phyloP scores from a whole-genome alignment of 2,113 vertebrate genomes.

The Apteryx owenii region DNA sequence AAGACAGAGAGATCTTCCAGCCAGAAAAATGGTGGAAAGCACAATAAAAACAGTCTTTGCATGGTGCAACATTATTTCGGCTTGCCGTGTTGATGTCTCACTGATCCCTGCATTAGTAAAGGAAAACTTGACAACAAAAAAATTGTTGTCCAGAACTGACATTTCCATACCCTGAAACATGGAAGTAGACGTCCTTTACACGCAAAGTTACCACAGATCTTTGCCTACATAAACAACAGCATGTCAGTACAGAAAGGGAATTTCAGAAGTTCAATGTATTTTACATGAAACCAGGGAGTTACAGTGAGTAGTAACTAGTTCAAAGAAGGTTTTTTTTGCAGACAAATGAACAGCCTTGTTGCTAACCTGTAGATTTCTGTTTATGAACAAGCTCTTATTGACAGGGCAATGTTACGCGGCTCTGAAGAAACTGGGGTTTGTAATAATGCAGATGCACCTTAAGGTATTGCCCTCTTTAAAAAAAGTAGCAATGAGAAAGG shows the following conservation, averaged over 20 bases:
- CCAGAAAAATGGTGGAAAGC: conserved; percentile 22
- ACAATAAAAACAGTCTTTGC: neutral
- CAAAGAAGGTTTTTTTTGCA: neutral
- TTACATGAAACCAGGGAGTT: neutral
- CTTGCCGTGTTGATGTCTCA: neutral
- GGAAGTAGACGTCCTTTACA: conserved; percentile 15
- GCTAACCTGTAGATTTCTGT: neutral
- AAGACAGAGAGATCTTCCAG: conserved; percentile 37
- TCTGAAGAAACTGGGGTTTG: neutral
- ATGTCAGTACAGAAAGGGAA: neutral
- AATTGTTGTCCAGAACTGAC: neutral
- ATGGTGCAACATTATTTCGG: neutral
- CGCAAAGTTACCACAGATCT: neutral
- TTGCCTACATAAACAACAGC: conserved; percentile 9
- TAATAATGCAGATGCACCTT: neutral
- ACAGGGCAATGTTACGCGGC: accelerated
- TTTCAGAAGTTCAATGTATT: conserved; percentile 16
- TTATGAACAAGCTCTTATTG: accelerated
- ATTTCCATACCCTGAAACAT: neutral
- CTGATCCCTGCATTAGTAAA: neutral
- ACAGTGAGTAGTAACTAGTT: neutral
- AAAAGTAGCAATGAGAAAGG: neutral
- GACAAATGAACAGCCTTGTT: neutral
- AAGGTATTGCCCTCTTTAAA: neutral
- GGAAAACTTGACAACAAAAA: neutral